Evolutionary conservation across 2,888 invertebrate genomes (phyloP), one percentile per base, ranked within the genome.

Genomic region (Drosophila flavopinicola): DNA sequence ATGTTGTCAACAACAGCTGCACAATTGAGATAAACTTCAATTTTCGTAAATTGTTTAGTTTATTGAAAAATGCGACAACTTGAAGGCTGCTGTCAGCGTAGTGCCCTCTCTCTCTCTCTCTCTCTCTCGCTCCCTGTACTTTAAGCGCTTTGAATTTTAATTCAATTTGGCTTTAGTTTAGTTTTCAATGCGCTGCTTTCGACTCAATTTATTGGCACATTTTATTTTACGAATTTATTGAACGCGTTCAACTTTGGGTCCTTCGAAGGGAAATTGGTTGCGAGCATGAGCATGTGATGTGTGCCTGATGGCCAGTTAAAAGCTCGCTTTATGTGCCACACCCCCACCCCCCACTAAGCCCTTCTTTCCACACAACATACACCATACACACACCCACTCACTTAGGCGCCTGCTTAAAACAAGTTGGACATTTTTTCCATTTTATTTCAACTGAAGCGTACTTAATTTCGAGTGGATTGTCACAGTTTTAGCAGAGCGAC

Each of bases 11-110:
- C 85, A 87, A 75, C 84, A 87, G 87, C 84, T 84, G 86, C 88
- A 87, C 88, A 86, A 87, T 88, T 88, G 86, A 88, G 86, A 87
- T 88, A 87, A 87, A 88, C 84, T 84, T 86, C 84, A 86, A 84
- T 84, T 87, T 84, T 84, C 87, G 87, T 80, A 83, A 87, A 83
- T 83, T 87, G 87, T 88, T 85, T 88, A 85, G 84, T 85, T 85
- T 85, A 85, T 84, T 84, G 83, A 84, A 87, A 84, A 84, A 84
- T 84, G 80, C 87, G 87, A 79, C 80, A 83, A 75, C 83, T 79
- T 83, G 80, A 87, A 85, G 86, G 73, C 71, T 52, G 51, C 71
- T 70, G 65, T 67, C 64, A 59, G 56, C 39, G 44, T 37, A 37
- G 27, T 17, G 20, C 37, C 17, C 20, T 25, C 52, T 42, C 27